phyloP scores from a whole-genome alignment of 2,113 vertebrate genomes.

The Coregonus clupeaformis region DNA sequence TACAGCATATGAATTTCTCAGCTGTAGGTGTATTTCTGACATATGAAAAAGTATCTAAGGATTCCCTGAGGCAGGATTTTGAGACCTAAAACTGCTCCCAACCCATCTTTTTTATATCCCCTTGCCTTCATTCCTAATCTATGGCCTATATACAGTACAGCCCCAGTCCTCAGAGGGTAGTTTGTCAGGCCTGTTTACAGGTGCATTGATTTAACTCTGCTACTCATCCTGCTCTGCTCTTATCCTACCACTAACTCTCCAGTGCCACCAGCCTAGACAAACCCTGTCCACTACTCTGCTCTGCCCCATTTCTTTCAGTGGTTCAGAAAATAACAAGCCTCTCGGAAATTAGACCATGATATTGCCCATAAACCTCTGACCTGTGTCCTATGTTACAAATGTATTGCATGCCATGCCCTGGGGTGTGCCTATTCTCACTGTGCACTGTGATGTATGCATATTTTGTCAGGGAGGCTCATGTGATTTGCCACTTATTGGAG shows the following conservation, averaged over 20 bases:
- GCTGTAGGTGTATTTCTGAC: not conserved
- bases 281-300: slow-evolving; percentile 18
- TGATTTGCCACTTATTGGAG: slow-evolving; percentile 17
- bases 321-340: not conserved
- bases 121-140: not conserved
- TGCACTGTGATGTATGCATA: slow-evolving; percentile 7
- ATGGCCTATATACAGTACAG: not conserved
- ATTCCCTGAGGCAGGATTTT: not conserved
- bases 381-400: slow-evolving; percentile 1
- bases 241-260: slow-evolving; percentile 27
- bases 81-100: not conserved
- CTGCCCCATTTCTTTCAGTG: not conserved
- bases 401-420: not conserved
- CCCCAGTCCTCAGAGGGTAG: slow-evolving; percentile 15
- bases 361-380: slow-evolving; percentile 19
- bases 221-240: slow-evolving; percentile 50
- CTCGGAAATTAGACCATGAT: not conserved
- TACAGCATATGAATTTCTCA: not conserved
- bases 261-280: slow-evolving; percentile 46
- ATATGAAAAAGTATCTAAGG: not conserved
- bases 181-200: slow-evolving; percentile 61
- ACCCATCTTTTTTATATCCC: not conserved
- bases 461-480: slow-evolving; percentile 5
- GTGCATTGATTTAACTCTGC: slow-evolving; percentile 48
- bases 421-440: not conserved